Percentiles rank a stretch among this genome's conserved stretches.
Conservation (phyloP, 2,113 vertebrate species). For the Phyllostomus hastatus region DNA sequence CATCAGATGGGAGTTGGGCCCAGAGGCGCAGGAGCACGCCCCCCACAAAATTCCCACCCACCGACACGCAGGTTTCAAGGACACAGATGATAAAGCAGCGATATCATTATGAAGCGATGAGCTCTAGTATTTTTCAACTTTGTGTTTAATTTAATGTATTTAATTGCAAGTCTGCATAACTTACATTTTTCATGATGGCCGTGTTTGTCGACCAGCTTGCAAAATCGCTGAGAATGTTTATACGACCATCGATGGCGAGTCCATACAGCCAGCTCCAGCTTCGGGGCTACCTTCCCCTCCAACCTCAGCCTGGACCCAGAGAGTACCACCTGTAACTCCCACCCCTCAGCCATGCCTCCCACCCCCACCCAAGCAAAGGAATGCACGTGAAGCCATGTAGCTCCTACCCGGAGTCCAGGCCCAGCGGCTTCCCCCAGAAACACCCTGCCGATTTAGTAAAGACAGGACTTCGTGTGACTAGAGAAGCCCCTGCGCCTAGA, state of each 20-base stretch:
- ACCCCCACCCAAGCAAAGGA: not conserved
- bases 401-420: not conserved
- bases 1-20: not conserved
- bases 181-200: not conserved
- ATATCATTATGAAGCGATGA: not conserved
- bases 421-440: not conserved
- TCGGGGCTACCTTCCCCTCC: not conserved
- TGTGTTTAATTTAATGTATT: not conserved
- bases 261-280: not conserved
- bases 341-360: not conserved
- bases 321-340: not conserved
- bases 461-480: not conserved
- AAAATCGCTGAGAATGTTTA: not conserved
- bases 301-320: not conserved
- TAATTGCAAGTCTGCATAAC: not conserved
- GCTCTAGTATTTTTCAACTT: not conserved
- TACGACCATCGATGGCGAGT: not conserved
- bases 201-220: not conserved
- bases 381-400: not conserved
- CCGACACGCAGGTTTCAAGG: not conserved
- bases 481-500: not conserved
- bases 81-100: not conserved
- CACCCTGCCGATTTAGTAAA: not conserved
- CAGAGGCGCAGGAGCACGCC: not conserved
- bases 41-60: not conserved